Evolutionary conservation across 64 coral and sea anemone genomes (phyloP), one percentile per base, ranked within the genome.

Genomic region (Cladopsammia gracilis): DNA sequence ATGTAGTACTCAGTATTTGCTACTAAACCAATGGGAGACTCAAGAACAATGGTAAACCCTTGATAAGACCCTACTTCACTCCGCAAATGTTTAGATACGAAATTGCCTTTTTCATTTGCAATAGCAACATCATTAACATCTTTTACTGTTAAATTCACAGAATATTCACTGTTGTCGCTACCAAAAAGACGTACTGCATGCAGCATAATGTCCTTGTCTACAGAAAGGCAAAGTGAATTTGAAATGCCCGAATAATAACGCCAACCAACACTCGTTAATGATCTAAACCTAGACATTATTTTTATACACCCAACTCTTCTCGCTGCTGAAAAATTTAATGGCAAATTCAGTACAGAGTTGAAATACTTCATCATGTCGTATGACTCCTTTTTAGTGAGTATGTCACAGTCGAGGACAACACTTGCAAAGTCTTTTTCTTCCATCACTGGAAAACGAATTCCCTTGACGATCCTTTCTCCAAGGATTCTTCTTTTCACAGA

Each of bases 121-220:
- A 75, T 20, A 19, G 5, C 1, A 7, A 13, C 44, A 5, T 25
- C 65, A 20, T 49, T 49, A 6, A 45, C 14, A 13, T 19, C 15
- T 4, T 13, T 18, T 15, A 75, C 20, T 2, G 45, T 49, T 15
- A 75, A 43, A 43, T 5, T 75, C 7, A 49, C 72, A 18, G 46
- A 48, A 75, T 75, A 75, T 20, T 51, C 10, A 14, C 44, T 18
- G 47, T 43, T 43, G 1, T 75, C 45, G 24, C 70, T 75, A 10
- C 86, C 86, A 88, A 75, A 71, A 18, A 88, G 54, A 3, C 86
- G 86, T 12, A 88, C 70, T 6, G 49, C 86, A 88, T 73, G 68
- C 10, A 88, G 49, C 25, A 10, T 73, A 43, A 88, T 44, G 18
- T 26, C 25, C 51, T 74, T 88, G 15, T 57, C 43, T 6, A 75